These are phyloP conservation scores for Helostoma temminkii DNA, from an alignment of 2,797 vertebrate species.

Conservation along the genomic window DNA sequence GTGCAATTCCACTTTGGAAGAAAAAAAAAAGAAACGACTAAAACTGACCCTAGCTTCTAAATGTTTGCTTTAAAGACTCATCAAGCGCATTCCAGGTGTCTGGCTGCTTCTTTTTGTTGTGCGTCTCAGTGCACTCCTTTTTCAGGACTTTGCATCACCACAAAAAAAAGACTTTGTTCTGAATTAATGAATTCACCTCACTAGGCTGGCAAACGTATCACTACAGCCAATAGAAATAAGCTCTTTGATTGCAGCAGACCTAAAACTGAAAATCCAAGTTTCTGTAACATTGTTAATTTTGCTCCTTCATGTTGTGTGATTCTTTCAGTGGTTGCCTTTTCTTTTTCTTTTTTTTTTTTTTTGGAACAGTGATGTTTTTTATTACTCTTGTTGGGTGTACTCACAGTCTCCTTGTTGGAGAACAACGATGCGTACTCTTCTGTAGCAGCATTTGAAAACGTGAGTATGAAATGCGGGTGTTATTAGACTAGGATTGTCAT, in stretches of 20 bases:
- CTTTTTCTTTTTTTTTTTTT: conserved; percentile 21
- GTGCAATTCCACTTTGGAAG: conserved; percentile 67
- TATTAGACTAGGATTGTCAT: conserved; percentile 15
- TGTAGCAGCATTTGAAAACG: conserved; percentile 68
- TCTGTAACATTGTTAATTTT: conserved; percentile 44
- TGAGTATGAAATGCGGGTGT: conserved; percentile 28
- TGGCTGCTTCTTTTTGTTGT: conserved; percentile 67
- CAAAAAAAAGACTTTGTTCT: conserved; percentile 22
- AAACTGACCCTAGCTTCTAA: conserved; percentile 50
- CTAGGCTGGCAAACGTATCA: conserved; percentile 45
- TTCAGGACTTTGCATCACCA: conserved; percentile 49
- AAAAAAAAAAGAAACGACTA: conserved; percentile 8
- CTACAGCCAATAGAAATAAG: conserved; percentile 73
- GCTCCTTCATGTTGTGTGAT: conserved; percentile 62
- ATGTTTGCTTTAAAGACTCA: conserved; percentile 76
- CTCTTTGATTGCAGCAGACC: conserved; percentile 64
- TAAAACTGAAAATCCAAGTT: conserved; percentile 48
- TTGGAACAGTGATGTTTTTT: not conserved
- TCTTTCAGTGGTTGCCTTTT: conserved; percentile 78
- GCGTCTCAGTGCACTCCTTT: conserved; percentile 58
- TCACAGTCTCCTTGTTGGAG: conserved; percentile 53
- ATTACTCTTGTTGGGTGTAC: conserved; percentile 41
- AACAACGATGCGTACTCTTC: conserved; percentile 44
- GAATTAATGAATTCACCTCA: conserved; percentile 35
- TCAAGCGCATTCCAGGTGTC: conserved; percentile 72